Evolutionary conservation across 2,888 invertebrate species (phyloP).

Genomic region (Cantharis rustica): DNA sequence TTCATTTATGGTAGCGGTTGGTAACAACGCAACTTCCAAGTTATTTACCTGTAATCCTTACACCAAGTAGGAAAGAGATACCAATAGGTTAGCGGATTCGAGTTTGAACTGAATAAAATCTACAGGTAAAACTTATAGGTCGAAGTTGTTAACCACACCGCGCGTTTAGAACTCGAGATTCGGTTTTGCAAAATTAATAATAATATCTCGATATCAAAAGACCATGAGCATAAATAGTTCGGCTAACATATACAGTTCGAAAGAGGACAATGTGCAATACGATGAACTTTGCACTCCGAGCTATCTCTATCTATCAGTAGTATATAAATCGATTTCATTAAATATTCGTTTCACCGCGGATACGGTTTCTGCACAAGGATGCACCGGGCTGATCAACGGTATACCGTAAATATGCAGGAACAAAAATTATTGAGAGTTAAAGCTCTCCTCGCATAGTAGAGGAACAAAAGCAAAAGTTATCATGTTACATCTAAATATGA

Average conservation of each 20-base stretch:
- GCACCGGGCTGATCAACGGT: background rate
- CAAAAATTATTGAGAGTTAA: background rate
- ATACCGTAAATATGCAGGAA: background rate
- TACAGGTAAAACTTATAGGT: constrained; percentile 4
- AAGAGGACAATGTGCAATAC: background rate
- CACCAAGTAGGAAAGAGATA: constrained; percentile 1
- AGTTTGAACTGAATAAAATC: background rate
- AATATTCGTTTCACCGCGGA: background rate
- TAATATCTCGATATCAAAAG: background rate
- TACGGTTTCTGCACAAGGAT: background rate
- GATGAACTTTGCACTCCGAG: background rate
- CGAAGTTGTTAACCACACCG: background rate
- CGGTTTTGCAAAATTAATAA: background rate
- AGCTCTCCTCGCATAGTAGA: background rate
- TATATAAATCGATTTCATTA: background rate
- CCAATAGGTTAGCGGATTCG: background rate
- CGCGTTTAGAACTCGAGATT: background rate
- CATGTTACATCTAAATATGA: background rate
- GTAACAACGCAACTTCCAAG: background rate
- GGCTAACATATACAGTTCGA: background rate
- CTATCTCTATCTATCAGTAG: background rate
- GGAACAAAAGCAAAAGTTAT: background rate
- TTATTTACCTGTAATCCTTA: background rate
- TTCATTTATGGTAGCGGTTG: constrained; percentile 14
- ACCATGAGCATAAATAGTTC: background rate